Base-by-base conservation (phyloP, 2,113 vertebrate species). In the Serilophus lunatus region DNA sequence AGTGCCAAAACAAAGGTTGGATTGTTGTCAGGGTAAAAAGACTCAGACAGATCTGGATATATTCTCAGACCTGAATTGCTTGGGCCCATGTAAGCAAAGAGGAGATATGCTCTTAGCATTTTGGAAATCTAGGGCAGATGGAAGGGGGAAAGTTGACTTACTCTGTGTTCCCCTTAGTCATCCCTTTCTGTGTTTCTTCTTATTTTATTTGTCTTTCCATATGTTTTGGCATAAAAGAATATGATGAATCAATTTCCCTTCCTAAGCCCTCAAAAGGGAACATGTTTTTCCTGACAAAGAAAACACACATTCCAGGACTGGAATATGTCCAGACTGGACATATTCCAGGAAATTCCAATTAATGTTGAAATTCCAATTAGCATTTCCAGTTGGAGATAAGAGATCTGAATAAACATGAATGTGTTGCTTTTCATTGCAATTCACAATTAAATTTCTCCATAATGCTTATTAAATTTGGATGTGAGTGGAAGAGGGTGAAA, bases 1-100 rank as follows among this genome's bases (percentile, higher is more conserved):
- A 65, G 50, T 15, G 19, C 36, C 47, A 79, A 86, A 86, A 97
- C 94, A 97, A 96, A 97, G 88, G 68, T 50, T 69, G 60, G 40
- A 90, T 74, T 97, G 88, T 96, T 31, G 10, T 84, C 19, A 40
- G 56, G 36, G 10, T 70, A 65, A 84, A 84, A 89, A 75, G 60
- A 36, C 51, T 75, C 60, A 59, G 28, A 31, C 47, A 49, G 51
- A 82, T 78, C 42, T 36, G 66, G 56, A 49, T 51, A 31, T 3
- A 3, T 70, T 81, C 77, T 93, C 64, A 82, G 29, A 42, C 47
- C 28, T 60, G 38, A 81, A 18, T 51, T 47, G 33, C 49, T 68
- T 13, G 24, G n/a, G 65, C 18, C 61, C 61, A 8, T 82, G 64
- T 75, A 88, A 90, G 44, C 19, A 33, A 71, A 40, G 26, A 38